Percentiles rank a stretch among this genome's conserved stretches.
phyloP scores from a whole-genome alignment of 2,797 vertebrate species.

The Threskiornis aethiopicus region DNA sequence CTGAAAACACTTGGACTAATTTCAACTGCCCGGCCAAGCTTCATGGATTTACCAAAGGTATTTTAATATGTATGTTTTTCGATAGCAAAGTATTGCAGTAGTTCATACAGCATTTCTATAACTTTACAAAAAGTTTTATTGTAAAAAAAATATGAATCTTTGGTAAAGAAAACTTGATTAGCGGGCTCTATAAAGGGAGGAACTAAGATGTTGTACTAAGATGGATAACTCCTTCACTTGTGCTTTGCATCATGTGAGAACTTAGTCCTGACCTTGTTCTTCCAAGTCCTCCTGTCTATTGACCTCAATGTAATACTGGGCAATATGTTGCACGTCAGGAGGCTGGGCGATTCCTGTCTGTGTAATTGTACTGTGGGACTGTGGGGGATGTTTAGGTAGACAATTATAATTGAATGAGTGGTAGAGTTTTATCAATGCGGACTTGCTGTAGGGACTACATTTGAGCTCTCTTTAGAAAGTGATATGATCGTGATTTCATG shows the following conservation, averaged over 20 bases:
- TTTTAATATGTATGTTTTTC: neutral
- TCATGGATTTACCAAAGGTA: constrained; percentile 99
- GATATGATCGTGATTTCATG: rapidly evolving
- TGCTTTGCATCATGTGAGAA: neutral
- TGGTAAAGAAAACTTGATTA: neutral
- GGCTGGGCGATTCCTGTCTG: neutral
- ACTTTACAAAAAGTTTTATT: neutral
- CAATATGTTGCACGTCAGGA: neutral
- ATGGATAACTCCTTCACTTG: neutral
- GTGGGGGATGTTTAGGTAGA: neutral
- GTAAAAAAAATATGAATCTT: neutral
- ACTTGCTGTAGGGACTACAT: neutral
- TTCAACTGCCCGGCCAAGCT: constrained; percentile 96
- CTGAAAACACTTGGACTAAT: constrained; percentile 97
- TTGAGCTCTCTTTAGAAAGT: neutral
- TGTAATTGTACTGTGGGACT: neutral
- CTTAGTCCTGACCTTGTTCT: neutral
- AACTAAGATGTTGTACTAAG: neutral
- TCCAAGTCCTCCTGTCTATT: neutral
- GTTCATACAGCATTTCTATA: neutral
- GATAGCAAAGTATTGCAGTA: neutral
- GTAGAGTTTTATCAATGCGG: neutral
- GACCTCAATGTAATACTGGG: neutral
- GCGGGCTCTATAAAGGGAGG: neutral
- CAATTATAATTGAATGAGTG: rapidly evolving